Base-by-base conservation (phyloP, 2,113 vertebrate species). In the Ptilorrhoa leucosticta region DNA sequence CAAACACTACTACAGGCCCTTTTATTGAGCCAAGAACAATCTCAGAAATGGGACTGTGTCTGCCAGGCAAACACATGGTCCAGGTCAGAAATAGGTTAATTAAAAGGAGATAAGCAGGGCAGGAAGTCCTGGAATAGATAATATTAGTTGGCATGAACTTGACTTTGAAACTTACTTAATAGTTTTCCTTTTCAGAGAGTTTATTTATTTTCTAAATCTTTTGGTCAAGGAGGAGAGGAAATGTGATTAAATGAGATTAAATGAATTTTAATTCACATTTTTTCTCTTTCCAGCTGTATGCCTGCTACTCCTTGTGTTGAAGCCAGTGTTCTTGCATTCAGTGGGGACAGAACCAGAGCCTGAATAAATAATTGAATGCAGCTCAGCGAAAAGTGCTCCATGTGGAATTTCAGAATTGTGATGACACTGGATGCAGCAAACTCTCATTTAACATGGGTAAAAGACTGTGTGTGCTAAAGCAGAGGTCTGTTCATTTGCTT, bases 1-100 rank as follows among this genome's bases (percentile, higher is more conserved):
- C 65, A 91, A 91, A 40, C 84, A 61, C 45, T 33, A 13, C 57
- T 39, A 65, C 56, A 53, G 44, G 64, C 37, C 60, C 48, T n/a
- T 66, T 58, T 72, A 64, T 47, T 97, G 92, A 95, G 64, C 75
- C 64, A 71, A 90, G 79, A 93, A 65, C 47, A 93, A 35, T 23
- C 73, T 72, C 61, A 75, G 90, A 53, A 68, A 58, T 75, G 40
- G 45, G 82, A 40, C 84, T 94, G 37, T 68, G 71, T 92, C 54
- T 91, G 35, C 88, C 65, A 84, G 80, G 63, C 60, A 92, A 80
- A 91, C 58, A 69, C 66, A 87, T 2, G 17, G 80, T 64, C 64
- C 82, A 85, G 94, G 92, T 92, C 84, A 97, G 81, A 96, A 95
- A 48, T 61, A 95, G 75, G 75, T 94, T 97, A 96, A 94, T 93